phyloP scores from a whole-genome alignment of 2,797 vertebrate genomes.

The Helarctos malayanus region DNA sequence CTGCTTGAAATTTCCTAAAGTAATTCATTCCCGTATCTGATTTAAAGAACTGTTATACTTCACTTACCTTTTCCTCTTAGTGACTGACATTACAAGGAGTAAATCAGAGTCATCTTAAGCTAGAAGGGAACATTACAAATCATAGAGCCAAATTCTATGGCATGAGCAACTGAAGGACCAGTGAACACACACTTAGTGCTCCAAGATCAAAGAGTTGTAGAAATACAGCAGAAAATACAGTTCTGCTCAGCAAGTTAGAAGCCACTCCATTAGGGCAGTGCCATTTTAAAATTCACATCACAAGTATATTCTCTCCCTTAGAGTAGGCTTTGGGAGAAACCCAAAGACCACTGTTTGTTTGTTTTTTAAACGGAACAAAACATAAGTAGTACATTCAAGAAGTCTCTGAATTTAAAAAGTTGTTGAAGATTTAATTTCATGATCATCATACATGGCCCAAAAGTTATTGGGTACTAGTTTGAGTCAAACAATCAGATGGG shows the following conservation, averaged over 20 bases:
- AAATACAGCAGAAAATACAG: neutral
- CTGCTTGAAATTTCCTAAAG: slow-evolving; percentile 6
- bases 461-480: neutral
- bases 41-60: neutral
- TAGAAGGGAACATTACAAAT: neutral
- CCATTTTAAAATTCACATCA: neutral
- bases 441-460: neutral
- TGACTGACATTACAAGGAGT: neutral
- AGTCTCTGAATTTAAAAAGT: neutral
- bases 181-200: neutral
- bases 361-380: neutral
- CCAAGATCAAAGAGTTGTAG: neutral
- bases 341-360: neutral
- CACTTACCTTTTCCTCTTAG: neutral
- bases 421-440: slow-evolving; percentile 49
- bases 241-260: slow-evolving; percentile 18
- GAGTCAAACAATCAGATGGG: neutral
- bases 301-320: neutral
- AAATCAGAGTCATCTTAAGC: neutral
- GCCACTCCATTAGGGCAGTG: neutral
- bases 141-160: neutral
- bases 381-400: neutral
- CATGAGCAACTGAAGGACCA: neutral
- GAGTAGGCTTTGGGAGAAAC: neutral
- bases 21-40: neutral